Conservation (phyloP, 2,113 vertebrate genomes). For the Tupaia tana region DNA sequence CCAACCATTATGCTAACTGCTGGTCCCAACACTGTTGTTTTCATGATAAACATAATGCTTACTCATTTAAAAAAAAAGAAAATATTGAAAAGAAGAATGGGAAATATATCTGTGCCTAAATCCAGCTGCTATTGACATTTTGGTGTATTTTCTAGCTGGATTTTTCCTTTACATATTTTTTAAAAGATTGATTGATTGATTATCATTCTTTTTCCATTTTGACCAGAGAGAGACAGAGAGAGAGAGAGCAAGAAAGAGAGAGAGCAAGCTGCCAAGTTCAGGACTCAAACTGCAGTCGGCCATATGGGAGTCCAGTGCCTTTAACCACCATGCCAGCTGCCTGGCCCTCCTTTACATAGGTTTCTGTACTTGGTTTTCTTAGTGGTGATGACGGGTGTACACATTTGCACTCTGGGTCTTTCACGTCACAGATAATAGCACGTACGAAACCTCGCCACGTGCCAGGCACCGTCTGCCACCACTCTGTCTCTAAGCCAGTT, state of each 20-base stretch:
- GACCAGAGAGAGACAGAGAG: too few species aligned
- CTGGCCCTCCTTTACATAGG: background rate
- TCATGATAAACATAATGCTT: background rate
- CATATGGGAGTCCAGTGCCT: too few species aligned
- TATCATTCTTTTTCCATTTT: too few species aligned
- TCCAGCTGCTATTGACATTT: background rate
- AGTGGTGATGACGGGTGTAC: background rate
- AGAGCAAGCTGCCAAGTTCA: too few species aligned
- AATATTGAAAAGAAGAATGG: slow-evolving; percentile 16
- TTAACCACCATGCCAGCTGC: too few species aligned
- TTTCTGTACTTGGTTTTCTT: background rate
- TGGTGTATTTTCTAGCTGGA: background rate
- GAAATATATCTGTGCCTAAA: background rate
- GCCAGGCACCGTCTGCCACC: background rate
- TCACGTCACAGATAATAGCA: background rate
- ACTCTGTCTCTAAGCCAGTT: background rate
- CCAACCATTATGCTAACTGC: too few species aligned
- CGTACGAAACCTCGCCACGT: background rate
- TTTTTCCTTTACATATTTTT: background rate
- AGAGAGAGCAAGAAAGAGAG: too few species aligned
- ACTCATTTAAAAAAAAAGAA: slow-evolving; percentile 48
- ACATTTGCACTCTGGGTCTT: background rate
- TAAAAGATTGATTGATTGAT: too few species aligned
- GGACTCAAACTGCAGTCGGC: too few species aligned
- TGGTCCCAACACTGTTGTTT: background rate